These are phyloP conservation scores for Smithornis capensis DNA, from an alignment of 2,113 vertebrate species.

Conservation along the genomic window DNA sequence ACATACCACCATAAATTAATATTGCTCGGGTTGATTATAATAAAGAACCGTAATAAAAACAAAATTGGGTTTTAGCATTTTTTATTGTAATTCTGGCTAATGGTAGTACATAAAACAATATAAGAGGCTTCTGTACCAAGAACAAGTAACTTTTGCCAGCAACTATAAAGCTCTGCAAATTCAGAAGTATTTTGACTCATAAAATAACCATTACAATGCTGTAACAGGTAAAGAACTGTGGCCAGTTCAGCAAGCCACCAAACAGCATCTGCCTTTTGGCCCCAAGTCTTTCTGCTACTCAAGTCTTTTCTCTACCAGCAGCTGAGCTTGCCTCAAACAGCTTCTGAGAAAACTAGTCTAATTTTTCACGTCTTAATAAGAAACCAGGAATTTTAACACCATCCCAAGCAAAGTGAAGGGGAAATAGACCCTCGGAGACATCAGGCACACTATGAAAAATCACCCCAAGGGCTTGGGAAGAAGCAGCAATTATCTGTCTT, in stretches of 20 bases:
- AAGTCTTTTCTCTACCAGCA: not conserved
- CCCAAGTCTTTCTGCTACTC: not conserved
- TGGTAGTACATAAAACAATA: conserved; percentile 12
- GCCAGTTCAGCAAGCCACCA: not conserved
- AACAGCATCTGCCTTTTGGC: not conserved
- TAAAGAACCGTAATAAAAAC: not conserved
- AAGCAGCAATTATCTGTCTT: not conserved
- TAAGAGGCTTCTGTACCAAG: not conserved
- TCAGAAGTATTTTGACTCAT: not conserved
- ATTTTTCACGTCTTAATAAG: not conserved
- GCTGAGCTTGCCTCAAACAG: not conserved
- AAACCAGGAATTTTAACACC: not conserved
- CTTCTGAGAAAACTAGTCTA: not conserved
- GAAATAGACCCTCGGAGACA: not conserved
- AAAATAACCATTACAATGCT: not conserved
- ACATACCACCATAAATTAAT: not conserved
- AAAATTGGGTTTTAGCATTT: not conserved
- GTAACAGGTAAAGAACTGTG: not conserved
- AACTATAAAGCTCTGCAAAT: conserved; percentile 25
- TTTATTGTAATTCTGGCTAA: conserved; percentile 54
- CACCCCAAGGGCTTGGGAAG: not conserved
- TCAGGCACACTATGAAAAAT: not conserved
- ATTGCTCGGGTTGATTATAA: not conserved
- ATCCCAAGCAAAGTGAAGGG: not conserved
- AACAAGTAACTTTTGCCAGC: not conserved